phyloP scores from a whole-genome alignment of 2,797 vertebrate species.

The Enteromius radiatus region DNA sequence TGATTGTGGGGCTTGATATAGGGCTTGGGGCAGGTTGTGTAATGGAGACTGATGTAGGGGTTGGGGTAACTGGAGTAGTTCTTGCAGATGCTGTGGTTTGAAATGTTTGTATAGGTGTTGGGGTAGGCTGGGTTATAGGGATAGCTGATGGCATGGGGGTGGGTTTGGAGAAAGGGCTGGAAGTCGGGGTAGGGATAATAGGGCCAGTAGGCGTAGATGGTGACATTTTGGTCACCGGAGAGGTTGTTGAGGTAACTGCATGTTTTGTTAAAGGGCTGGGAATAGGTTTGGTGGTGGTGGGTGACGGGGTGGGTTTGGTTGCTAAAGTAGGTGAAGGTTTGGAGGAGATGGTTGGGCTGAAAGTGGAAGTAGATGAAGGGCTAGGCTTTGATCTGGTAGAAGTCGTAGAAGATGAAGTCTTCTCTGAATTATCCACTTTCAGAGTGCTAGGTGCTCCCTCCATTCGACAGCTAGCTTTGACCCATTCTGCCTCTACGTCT shows the following conservation, averaged over 20 bases:
- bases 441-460: constrained; percentile 61
- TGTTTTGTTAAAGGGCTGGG: constrained; percentile 47
- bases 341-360: constrained; percentile 45
- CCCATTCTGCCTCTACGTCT: constrained; percentile 91
- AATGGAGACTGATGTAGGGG: constrained; percentile 43
- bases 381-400: constrained; percentile 65
- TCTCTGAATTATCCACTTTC: constrained; percentile 45
- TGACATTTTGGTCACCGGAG: constrained; percentile 55
- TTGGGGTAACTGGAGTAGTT: constrained; percentile 52
- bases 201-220: constrained; percentile 1
- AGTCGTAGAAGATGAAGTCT: constrained; percentile 54
- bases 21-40: constrained; percentile 55
- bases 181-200: constrained; percentile 8
- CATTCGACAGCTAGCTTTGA: constrained; percentile 73
- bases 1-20: constrained; percentile 53
- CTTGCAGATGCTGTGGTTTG: constrained; percentile 51
- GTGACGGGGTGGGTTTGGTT: constrained; percentile 35
- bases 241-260: constrained; percentile 49
- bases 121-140: constrained; percentile 28
- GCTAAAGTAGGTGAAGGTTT: constrained; percentile 59
- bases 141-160: constrained; percentile 50
- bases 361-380: constrained; percentile 56
- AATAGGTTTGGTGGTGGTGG: constrained; percentile 37
- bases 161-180: constrained; percentile 33
- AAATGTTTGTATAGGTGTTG: constrained; percentile 24